Conservation (phyloP, 30 jellyfish, hydroid and myxozoan species). For the Calvadosia cruxmelitensis region DNA sequence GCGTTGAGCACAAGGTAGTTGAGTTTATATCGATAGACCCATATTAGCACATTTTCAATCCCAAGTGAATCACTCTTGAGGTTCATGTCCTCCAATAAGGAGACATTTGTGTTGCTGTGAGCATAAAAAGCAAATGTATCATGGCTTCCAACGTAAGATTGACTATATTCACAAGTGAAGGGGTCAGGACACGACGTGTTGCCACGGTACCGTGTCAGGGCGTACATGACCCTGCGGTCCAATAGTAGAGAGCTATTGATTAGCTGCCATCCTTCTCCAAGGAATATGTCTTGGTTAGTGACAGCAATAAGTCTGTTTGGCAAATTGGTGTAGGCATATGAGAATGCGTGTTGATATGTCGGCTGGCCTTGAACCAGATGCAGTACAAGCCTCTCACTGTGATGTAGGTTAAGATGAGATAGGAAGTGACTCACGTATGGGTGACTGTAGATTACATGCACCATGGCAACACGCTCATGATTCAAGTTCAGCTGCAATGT, state of each 20-base stretch:
- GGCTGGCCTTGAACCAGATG: constrained; percentile 73
- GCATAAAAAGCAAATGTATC: constrained; percentile 40
- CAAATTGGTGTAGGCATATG: constrained; percentile 45
- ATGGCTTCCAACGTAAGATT: constrained; percentile 43
- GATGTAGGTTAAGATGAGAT: constrained; percentile 18
- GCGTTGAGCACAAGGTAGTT: constrained; percentile 42
- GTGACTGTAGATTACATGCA: constrained; percentile 49
- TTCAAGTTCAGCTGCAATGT: constrained; percentile 57
- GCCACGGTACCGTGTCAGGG: constrained; percentile 61
- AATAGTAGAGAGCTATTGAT: constrained; percentile 25
- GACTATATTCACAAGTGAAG: constrained; percentile 29
- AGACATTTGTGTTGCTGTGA: neutral
- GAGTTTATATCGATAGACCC: constrained; percentile 19
- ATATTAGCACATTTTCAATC: constrained; percentile 35
- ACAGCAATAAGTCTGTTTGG: constrained; percentile 31
- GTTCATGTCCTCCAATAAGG: constrained; percentile 8
- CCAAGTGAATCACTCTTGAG: constrained; percentile 11
- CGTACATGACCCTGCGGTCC: constrained; percentile 42
- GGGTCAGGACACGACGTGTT: constrained; percentile 36
- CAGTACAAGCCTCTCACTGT: constrained; percentile 35
- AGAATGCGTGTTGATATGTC: constrained; percentile 42
- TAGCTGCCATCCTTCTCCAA: constrained; percentile 80
- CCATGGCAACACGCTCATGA: constrained; percentile 47
- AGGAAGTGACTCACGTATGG: constrained; percentile 34
- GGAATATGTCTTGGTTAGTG: constrained; percentile 62